Evolutionary conservation across 2,113 vertebrate species (phyloP).

Genomic region (Bucco capensis): DNA sequence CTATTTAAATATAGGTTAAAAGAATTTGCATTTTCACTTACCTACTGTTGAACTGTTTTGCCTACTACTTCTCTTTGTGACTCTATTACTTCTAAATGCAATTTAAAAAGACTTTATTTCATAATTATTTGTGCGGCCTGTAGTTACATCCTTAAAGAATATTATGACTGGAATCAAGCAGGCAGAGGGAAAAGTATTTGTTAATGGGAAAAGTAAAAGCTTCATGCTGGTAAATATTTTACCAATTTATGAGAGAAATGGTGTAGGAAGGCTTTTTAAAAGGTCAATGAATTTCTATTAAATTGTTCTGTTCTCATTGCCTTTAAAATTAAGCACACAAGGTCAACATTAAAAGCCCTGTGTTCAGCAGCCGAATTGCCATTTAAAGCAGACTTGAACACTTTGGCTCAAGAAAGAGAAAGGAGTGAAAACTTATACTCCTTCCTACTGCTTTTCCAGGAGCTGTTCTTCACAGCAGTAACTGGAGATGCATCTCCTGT

Average conservation of each 20-base stretch:
- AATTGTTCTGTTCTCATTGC: background rate
- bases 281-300: conserved; percentile 45
- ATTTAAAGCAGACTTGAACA: background rate
- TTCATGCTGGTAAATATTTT: conserved; percentile 34
- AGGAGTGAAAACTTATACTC: background rate
- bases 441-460: background rate
- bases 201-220: conserved; percentile 24
- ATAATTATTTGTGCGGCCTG: background rate
- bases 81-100: background rate
- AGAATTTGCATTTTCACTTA: background rate
- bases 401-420: background rate
- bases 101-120: background rate
- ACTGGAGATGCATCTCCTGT: background rate
- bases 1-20: background rate
- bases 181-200: background rate
- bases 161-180: background rate
- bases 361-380: background rate
- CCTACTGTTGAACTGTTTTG: background rate
- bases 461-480: background rate
- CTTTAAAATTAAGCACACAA: conserved; percentile 19
- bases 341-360: background rate
- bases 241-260: background rate
- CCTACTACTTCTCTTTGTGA: background rate
- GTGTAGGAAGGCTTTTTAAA: conserved; percentile 19
- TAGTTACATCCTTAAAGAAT: background rate